Conservation (phyloP, 2,797 vertebrate species). For the Glyptemys insculpta region DNA sequence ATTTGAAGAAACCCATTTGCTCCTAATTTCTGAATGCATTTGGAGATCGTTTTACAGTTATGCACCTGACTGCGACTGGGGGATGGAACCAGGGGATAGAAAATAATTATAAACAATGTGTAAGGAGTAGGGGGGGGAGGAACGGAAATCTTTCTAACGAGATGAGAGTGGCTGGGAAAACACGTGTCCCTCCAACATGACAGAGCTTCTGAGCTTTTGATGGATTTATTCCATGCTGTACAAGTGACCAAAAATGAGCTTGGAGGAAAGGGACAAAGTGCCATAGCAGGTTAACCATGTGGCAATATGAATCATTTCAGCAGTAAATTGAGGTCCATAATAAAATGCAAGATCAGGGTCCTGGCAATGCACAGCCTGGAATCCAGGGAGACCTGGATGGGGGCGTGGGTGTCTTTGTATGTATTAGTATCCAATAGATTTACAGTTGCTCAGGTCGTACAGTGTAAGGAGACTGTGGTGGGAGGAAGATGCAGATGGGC, state of each 20-base stretch:
- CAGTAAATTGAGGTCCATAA: neutral
- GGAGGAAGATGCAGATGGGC: neutral
- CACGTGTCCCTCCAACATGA: rapidly evolving
- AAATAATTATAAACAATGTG: neutral
- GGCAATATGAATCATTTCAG: neutral
- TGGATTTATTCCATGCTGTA: neutral
- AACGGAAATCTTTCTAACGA: neutral
- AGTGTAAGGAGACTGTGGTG: neutral
- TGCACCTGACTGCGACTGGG: neutral
- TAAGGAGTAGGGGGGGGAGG: neutral
- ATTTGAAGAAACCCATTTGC: rapidly evolving
- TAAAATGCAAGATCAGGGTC: neutral
- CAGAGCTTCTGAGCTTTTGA: neutral
- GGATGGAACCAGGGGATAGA: neutral
- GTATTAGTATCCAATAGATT: neutral
- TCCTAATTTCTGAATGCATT: neutral
- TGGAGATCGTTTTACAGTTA: neutral
- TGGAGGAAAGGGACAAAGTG: neutral
- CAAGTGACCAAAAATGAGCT: neutral
- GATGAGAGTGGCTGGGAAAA: neutral
- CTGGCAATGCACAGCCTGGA: neutral
- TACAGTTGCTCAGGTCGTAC: neutral
- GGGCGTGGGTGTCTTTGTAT: neutral
- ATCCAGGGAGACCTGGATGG: neutral
- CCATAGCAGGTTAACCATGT: neutral